Conservation (phyloP, 1,140 invertebrate species). For the Laupala kohalensis region DNA sequence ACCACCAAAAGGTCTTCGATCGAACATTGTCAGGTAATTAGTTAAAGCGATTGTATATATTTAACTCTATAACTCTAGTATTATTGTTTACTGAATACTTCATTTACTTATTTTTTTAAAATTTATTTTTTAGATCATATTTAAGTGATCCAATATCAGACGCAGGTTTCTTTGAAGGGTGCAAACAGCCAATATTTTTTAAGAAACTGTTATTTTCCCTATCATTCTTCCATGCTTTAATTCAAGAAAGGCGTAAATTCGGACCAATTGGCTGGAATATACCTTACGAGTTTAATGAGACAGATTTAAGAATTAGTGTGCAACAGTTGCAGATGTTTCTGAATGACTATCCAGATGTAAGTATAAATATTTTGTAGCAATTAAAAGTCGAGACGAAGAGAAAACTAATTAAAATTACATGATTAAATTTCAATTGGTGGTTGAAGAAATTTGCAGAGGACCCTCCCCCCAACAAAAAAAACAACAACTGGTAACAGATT, state of each 20-base stretch:
- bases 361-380: background rate
- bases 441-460: no score
- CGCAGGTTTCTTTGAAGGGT: constrained; percentile 74
- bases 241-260: constrained; percentile 83
- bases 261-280: constrained; percentile 93
- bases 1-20: constrained; percentile 67
- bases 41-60: no score
- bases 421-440: no score
- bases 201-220: constrained; percentile 80
- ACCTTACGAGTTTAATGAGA: constrained; percentile 91
- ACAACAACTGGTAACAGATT: no score
- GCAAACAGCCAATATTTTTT: constrained; percentile 59
- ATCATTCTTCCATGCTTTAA: constrained; percentile 88
- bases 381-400: no score
- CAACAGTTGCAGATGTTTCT: constrained; percentile 81
- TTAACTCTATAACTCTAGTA: no score
- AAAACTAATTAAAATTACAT: no score
- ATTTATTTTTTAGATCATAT: constrained; percentile 42
- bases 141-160: constrained; percentile 77
- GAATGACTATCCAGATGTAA: constrained; percentile 48
- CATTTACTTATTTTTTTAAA: background rate
- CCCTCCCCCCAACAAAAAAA: no score
- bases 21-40: constrained; percentile 47
- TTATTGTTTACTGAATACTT: background rate
- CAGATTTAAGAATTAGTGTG: constrained; percentile 77